Evolutionary conservation across 2,797 vertebrate genomes (phyloP).

Genomic region (Chelon labrosus): DNA sequence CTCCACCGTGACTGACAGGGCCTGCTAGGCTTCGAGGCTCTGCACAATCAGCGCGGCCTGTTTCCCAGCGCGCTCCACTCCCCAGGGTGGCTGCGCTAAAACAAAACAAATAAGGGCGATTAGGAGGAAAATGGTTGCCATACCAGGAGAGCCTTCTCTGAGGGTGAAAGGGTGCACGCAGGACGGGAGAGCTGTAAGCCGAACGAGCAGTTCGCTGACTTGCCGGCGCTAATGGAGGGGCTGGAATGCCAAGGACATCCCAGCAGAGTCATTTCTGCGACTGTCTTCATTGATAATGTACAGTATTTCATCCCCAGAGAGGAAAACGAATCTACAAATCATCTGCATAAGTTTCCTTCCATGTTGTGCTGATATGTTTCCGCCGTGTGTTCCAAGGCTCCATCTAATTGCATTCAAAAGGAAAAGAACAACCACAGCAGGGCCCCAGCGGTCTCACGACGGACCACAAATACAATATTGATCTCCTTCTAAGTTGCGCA

Average conservation of each 20-base stretch:
- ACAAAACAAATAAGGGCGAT: slow-evolving; percentile 59
- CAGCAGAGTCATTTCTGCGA: slow-evolving; percentile 46
- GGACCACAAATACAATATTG: slow-evolving; percentile 54
- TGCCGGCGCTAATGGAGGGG: slow-evolving; percentile 38
- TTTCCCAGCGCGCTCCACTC: slow-evolving; percentile 55
- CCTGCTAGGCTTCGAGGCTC: slow-evolving; percentile 58
- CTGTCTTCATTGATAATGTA: slow-evolving; percentile 46
- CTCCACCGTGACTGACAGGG: slow-evolving; percentile 62
- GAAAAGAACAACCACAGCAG: slow-evolving; percentile 58
- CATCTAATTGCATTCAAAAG: slow-evolving; percentile 63
- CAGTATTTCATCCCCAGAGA: slow-evolving; percentile 49
- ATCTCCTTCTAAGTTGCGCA: slow-evolving; percentile 60
- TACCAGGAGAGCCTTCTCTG: slow-evolving; percentile 24
- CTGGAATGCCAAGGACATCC: slow-evolving; percentile 49
- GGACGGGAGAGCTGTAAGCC: slow-evolving; percentile 20
- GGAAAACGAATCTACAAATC: slow-evolving; percentile 54
- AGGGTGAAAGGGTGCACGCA: slow-evolving; percentile 24
- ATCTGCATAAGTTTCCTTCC: slow-evolving; percentile 50
- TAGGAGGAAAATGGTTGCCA: slow-evolving; percentile 58
- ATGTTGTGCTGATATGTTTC: slow-evolving; percentile 69
- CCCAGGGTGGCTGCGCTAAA: slow-evolving; percentile 46
- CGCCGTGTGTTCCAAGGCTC: slow-evolving; percentile 62
- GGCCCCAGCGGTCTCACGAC: slow-evolving; percentile 46
- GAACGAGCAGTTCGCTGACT: slow-evolving; percentile 39
- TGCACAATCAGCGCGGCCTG: slow-evolving; percentile 52